phyloP scores from a whole-genome alignment of 2,113 vertebrate genomes.

The Oreochromis tanganicae region DNA sequence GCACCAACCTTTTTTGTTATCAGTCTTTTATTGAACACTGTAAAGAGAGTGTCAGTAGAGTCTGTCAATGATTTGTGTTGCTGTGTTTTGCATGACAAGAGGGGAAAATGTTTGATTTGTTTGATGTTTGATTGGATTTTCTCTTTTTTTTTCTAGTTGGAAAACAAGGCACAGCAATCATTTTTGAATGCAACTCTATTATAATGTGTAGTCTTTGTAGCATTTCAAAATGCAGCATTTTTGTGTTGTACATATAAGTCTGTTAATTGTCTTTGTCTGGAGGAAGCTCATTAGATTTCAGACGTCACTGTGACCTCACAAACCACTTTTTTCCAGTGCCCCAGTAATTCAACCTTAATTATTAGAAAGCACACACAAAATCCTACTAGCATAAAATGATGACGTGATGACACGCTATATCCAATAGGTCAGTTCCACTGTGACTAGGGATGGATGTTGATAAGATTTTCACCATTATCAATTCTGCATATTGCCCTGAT shows the following conservation, averaged over 20 bases:
- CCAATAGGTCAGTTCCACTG: background rate
- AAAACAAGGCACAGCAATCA: background rate
- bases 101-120: background rate
- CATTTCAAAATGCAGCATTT: background rate
- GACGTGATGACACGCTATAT: background rate
- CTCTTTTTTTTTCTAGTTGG: background rate
- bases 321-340: background rate
- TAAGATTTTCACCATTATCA: background rate
- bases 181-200: background rate
- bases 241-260: background rate
- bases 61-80: conserved; percentile 12
- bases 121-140: background rate
- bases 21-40: background rate
- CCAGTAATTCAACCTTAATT: background rate
- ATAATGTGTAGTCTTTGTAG: background rate
- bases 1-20: background rate
- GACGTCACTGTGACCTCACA: background rate
- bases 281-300: background rate
- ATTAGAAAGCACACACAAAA: background rate
- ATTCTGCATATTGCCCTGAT: background rate
- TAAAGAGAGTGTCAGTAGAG: background rate
- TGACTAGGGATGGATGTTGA: background rate
- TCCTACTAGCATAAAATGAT: background rate
- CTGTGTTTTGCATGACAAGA: background rate
- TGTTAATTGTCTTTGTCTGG: background rate